Evolutionary conservation across 2,888 invertebrate species (phyloP), one percentile per base, ranked within the genome.

Genomic region (Napeogenes sylphis): DNA sequence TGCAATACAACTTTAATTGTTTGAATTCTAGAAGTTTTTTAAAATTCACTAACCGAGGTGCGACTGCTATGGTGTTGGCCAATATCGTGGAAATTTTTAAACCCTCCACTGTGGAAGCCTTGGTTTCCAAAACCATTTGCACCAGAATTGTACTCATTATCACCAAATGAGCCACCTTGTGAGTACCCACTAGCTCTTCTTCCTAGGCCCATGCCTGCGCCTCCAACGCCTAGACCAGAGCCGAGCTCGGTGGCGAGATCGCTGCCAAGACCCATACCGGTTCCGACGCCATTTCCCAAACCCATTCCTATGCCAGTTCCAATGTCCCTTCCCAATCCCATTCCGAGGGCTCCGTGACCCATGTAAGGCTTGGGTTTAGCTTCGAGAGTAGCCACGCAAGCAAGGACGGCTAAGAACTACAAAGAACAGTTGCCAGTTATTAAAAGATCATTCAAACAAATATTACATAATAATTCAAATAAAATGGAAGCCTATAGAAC

Each of bases 1-100:
- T 2, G 13, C 42, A 30, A 13, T 45, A 13, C 13, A 47, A 35
- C 10, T 21, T 42, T 10, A 42, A n/a, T 45, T 13, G 13, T 32
- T 47, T 4, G n/a, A 55, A 13, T 47, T 33, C 42, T 47, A 3
- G 35, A 6, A 21, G 32, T 14, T 4, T 12, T 32, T 45, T 30
- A 56, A 55, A 14, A n/a, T 55, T 35, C 53, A 59, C 70, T 68
- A 65, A 72, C 72, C 47, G 64, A 64, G n/a, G 63, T 71, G 56
- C 64, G 66, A 42, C 64, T 66, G 32, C 62, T 64, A 38, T 42
- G 42, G 10, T 42, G 42, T 10, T 42, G 42, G 10, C 42, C 42
- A 42, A 42, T 10, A 10, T 42, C 10, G 10, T 42, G 42, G 10
- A 42, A 42, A 10, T 42, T 42, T 10, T 42, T 42, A 42, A 42